Evolutionary conservation across 1,140 invertebrate genomes (phyloP).

Genomic region (Drosophila kurseongensis): DNA sequence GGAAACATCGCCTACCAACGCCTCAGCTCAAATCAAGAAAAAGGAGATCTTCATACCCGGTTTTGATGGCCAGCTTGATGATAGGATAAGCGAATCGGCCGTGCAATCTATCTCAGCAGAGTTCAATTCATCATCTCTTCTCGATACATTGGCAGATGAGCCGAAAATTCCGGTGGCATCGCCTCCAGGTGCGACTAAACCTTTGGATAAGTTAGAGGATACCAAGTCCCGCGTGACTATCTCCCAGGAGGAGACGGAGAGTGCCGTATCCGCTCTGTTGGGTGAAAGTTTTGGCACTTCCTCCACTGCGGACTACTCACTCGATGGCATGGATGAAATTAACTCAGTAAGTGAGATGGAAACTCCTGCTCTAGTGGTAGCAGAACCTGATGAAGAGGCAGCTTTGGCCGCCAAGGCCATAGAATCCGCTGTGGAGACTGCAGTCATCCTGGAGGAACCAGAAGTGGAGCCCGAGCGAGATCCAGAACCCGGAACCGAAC

Average conservation of each 20-base stretch:
- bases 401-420: constrained; percentile 77
- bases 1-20: constrained; percentile 42
- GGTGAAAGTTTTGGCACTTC: constrained; percentile 91
- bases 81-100: constrained; percentile 91
- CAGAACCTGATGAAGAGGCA: constrained; percentile 75
- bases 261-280: constrained; percentile 94
- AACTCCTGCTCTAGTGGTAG: constrained; percentile 42
- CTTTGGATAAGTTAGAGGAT: constrained; percentile 88
- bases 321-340: constrained; percentile 85
- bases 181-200: constrained; percentile 81
- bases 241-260: constrained; percentile 96
- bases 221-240: constrained; percentile 91
- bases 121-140: constrained; percentile 75
- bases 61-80: constrained; percentile 89
- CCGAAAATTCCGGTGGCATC: constrained; percentile 83
- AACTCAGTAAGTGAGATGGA: constrained; percentile 55
- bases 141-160: constrained; percentile 84
- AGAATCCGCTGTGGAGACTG: constrained; percentile 61
- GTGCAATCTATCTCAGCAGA: constrained; percentile 90
- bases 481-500: constrained; percentile 44
- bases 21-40: constrained; percentile 70
- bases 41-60: constrained; percentile 89
- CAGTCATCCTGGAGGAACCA: constrained; percentile 46
- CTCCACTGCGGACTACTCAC: constrained; percentile 86
- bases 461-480: constrained; percentile 43